Evolutionary conservation across 2,113 vertebrate genomes (phyloP), one percentile per base, ranked within the genome.

Genomic region (Struthidea cinerea): DNA sequence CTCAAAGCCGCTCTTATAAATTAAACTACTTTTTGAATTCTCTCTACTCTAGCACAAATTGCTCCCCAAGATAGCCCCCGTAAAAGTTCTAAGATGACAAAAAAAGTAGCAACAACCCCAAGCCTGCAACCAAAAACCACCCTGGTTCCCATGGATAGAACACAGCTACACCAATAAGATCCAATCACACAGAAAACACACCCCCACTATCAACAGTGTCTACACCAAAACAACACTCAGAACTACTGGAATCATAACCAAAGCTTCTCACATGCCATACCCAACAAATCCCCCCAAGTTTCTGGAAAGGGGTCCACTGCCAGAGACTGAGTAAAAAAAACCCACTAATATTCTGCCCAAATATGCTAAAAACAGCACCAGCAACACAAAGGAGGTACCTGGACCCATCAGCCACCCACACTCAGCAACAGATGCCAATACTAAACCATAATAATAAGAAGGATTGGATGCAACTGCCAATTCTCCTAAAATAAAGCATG

Each of bases 261-360:
- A 18, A 27, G 27, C 37, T 27, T 16, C 11, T 28, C 46, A 52
- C 13, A 6, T 0, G 0, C 35, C 42, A n/a, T 21, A 35, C 10
- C 8, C 16, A 49, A 11, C 10, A 37, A 10, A 13, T 44, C 9
- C 14, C 6, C 14, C 14, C 11, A 5, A 1, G 8, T 3, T 32
- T 76, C 63, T 52, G 73, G 27, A 52, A 33, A 32, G 30, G 20
- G 5, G 0, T 28, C 33, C 23, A n/a, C 23, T 56, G 21, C 37
- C 44, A 60, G 46, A 32, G n/a, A 47, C 13, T 56, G 37, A 28
- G 16, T 30, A 7, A 44, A 53, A 3, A 60, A 23, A 59, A 15
- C 22, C 18, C 33, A 33, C 7, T 5, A 2, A 28, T 37, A 16
- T 44, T 52, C 46, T 59, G 22, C 22, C 63, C 27, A 37, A 28